These are phyloP conservation scores for Potamilus streckersoni DNA, from an alignment of 1,140 invertebrate species.

Conservation along the genomic window DNA sequence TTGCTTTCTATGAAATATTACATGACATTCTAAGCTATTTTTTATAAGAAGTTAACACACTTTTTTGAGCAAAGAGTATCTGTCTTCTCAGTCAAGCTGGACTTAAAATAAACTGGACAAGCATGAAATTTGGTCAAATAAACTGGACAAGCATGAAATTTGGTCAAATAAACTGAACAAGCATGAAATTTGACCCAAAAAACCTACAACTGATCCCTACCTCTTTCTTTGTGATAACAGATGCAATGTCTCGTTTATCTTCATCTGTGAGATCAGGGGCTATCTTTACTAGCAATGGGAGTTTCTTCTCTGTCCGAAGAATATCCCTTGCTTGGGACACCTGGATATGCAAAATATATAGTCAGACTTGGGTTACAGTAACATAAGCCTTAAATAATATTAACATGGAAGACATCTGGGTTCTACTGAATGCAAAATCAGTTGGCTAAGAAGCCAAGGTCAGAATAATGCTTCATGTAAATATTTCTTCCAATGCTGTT, in stretches of 20 bases:
- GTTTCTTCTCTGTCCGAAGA: constrained; percentile 65
- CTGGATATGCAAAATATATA: constrained; percentile 46
- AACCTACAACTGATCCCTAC: constrained; percentile 38
- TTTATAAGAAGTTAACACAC: neutral
- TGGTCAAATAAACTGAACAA: too few relatives aligned
- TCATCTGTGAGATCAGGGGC: constrained; percentile 87
- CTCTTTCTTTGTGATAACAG: constrained; percentile 68
- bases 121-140: neutral
- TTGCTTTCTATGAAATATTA: too few relatives aligned
- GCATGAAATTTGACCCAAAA: too few relatives aligned
- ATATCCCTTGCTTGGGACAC: constrained; percentile 76
- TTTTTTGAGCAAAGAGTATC: neutral
- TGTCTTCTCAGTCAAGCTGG: neutral
- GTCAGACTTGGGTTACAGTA: too few relatives aligned
- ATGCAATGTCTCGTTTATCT: constrained; percentile 86
- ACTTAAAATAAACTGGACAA: neutral
- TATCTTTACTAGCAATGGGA: constrained; percentile 89
- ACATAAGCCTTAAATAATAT: too few relatives aligned
- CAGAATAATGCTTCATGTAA: too few relatives aligned
- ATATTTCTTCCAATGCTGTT: too few relatives aligned
- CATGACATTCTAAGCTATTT: neutral
- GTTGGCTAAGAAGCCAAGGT: too few relatives aligned
- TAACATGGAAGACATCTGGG: too few relatives aligned
- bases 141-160: neutral
- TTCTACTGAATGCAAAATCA: too few relatives aligned